Conservation (phyloP, 53 echinoderm and acorn worm species). For the Hippasteria phrygiana region DNA sequence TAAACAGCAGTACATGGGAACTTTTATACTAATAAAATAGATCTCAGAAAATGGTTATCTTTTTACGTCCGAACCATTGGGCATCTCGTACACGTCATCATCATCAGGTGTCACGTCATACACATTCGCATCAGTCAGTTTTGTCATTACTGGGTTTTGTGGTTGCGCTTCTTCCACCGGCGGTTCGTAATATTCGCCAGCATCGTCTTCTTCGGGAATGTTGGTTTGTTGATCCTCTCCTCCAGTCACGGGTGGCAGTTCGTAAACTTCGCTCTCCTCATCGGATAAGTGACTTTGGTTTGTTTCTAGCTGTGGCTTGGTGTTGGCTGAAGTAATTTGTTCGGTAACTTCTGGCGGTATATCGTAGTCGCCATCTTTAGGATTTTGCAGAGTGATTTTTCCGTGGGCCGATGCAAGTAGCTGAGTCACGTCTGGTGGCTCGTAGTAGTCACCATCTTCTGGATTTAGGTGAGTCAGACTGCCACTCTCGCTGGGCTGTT, state of each 20-base stretch:
- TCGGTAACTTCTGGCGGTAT: not conserved
- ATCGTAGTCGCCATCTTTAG: conserved; percentile 6
- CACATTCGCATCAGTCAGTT: not conserved
- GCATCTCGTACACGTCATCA: conserved; percentile 33
- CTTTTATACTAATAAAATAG: too few relatives aligned
- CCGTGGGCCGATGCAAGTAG: not conserved
- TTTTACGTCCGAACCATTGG: not conserved
- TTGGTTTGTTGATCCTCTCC: not conserved
- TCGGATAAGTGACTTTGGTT: not conserved
- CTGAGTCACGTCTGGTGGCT: not conserved
- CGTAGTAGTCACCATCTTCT: not conserved
- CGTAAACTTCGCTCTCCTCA: conserved; percentile 30
- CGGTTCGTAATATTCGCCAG: conserved; percentile 15
- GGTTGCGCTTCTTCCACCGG: not conserved
- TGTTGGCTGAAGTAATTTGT: not conserved
- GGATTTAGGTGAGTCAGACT: not conserved
- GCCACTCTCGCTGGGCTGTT: not conserved
- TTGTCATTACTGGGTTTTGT: not conserved
- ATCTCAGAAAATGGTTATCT: too few relatives aligned
- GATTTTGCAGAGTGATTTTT: not conserved
- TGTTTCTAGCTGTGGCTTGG: not conserved
- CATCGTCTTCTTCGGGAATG: not conserved
- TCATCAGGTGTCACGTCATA: conserved; percentile 51
- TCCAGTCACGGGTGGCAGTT: not conserved
- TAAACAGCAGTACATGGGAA: too few relatives aligned